Percentiles rank a stretch among this genome's conserved stretches.
phyloP scores from a whole-genome alignment of 1,140 invertebrate species.

The Cotesia glomerata region DNA sequence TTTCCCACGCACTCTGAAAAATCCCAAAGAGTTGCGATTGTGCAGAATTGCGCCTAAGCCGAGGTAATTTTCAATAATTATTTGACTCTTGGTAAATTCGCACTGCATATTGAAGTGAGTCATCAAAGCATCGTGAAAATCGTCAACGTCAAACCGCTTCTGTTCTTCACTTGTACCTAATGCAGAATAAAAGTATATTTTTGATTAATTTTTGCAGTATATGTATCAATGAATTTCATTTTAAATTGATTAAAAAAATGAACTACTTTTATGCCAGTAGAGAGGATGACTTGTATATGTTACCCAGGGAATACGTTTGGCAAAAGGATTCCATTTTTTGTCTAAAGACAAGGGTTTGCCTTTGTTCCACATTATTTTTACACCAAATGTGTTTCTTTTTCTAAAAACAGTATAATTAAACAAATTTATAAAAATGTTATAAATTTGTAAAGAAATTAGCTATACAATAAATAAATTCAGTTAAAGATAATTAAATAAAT shows the following conservation, averaged over 20 bases:
- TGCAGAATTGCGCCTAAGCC: slow-evolving; percentile 80
- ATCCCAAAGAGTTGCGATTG: slow-evolving; percentile 82
- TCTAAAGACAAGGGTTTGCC: slow-evolving; percentile 71
- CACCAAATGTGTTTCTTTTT: slow-evolving; percentile 73
- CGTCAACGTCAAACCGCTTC: slow-evolving; percentile 67
- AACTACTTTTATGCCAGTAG: slow-evolving; percentile 76
- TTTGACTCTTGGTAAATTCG: slow-evolving; percentile 66
- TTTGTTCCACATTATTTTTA: slow-evolving; percentile 79
- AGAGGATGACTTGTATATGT: slow-evolving; percentile 84
- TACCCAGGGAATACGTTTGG: slow-evolving; percentile 76
- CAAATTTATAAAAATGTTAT: not conserved
- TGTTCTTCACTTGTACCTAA: slow-evolving; percentile 52
- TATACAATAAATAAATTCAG: not conserved
- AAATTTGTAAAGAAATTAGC: not conserved
- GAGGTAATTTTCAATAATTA: slow-evolving; percentile 81
- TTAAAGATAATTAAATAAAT: slow-evolving; percentile 16
- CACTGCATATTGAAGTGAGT: slow-evolving; percentile 42
- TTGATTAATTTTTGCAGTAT: not conserved
- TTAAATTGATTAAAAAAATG: slow-evolving; percentile 7
- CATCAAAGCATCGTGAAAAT: slow-evolving; percentile 60
- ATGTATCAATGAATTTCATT: slow-evolving; percentile 3
- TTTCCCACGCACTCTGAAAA: slow-evolving; percentile 84
- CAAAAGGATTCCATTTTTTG: slow-evolving; percentile 87
- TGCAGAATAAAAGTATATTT: slow-evolving; percentile 19
- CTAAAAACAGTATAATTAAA: slow-evolving; percentile 55